Conservation (phyloP, 2,888 invertebrate genomes). For the Philhelius pedissequus region DNA sequence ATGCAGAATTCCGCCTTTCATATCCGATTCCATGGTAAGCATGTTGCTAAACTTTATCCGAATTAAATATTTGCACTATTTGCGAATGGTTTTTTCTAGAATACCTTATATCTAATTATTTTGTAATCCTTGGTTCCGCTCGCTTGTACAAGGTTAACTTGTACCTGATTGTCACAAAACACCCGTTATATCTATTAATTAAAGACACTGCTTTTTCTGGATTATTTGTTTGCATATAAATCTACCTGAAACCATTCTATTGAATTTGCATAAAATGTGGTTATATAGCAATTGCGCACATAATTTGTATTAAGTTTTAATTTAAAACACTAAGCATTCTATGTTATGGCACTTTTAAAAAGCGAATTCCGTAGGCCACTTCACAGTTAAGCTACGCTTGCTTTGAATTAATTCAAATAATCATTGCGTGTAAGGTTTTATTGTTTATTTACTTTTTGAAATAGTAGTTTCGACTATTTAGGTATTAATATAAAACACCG, state of each 20-base stretch:
- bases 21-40: slow-evolving; percentile 95
- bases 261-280: neutral
- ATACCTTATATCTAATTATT: no score
- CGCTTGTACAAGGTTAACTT: slow-evolving; percentile 22
- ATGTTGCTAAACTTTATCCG: slow-evolving; percentile 81
- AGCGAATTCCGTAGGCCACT: slow-evolving; percentile 38
- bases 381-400: slow-evolving; percentile 13
- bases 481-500: neutral
- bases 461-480: neutral
- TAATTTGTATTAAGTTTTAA: slow-evolving; percentile 23
- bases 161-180: slow-evolving; percentile 54
- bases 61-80: slow-evolving; percentile 22
- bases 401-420: slow-evolving; percentile 4
- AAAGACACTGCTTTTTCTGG: slow-evolving; percentile 40
- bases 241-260: slow-evolving; percentile 47
- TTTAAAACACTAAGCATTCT: slow-evolving; percentile 51
- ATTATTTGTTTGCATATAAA: slow-evolving; percentile 53
- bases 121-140: slow-evolving; percentile 30
- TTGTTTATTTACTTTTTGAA: slow-evolving; percentile 16
- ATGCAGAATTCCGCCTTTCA: slow-evolving; percentile 92
- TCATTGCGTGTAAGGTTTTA: slow-evolving; percentile 7
- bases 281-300: neutral
- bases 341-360: slow-evolving; percentile 48
- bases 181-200: slow-evolving; percentile 27
- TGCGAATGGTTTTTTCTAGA: neutral